These are phyloP conservation scores for Agrotis clavis DNA, from an alignment of 2,888 invertebrate species.

Conservation along the genomic window DNA sequence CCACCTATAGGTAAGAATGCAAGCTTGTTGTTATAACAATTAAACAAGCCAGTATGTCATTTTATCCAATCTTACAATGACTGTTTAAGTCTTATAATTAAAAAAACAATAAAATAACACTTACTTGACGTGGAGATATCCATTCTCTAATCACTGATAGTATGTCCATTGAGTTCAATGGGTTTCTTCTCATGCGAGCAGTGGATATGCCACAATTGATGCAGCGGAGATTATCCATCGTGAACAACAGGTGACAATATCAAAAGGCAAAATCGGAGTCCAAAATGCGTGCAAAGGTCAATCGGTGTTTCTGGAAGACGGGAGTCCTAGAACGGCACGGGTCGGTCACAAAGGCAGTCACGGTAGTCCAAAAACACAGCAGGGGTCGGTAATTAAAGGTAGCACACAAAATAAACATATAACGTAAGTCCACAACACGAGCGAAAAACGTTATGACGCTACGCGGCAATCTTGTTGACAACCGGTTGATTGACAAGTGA, in stretches of 20 bases:
- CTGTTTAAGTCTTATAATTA: conserved; percentile 2
- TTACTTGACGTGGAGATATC: background rate
- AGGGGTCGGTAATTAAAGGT: background rate
- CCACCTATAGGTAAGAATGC: background rate
- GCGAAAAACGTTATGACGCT: background rate
- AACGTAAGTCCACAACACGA: background rate
- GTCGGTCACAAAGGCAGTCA: background rate
- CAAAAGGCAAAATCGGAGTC: conserved; percentile 13
- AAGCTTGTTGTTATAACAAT: background rate
- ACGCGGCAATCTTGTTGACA: background rate
- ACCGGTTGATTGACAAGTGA: background rate
- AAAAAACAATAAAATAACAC: conserved; percentile 6
- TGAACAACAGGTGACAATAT: background rate
- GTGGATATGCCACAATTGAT: conserved; percentile 12
- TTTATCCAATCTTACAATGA: background rate
- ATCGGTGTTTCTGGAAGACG: background rate
- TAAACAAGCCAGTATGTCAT: conserved; percentile 1
- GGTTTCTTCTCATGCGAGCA: conserved; percentile 11
- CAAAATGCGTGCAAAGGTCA: conserved; percentile 1
- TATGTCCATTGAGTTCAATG: conserved; percentile 6
- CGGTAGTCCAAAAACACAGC: background rate
- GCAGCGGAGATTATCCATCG: conserved; percentile 10
- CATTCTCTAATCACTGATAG: conserved; percentile 2
- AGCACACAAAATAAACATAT: background rate
- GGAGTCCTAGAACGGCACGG: background rate